Evolutionary conservation across 2,797 vertebrate genomes (phyloP).

Genomic region (Notolabrus celidotus): DNA sequence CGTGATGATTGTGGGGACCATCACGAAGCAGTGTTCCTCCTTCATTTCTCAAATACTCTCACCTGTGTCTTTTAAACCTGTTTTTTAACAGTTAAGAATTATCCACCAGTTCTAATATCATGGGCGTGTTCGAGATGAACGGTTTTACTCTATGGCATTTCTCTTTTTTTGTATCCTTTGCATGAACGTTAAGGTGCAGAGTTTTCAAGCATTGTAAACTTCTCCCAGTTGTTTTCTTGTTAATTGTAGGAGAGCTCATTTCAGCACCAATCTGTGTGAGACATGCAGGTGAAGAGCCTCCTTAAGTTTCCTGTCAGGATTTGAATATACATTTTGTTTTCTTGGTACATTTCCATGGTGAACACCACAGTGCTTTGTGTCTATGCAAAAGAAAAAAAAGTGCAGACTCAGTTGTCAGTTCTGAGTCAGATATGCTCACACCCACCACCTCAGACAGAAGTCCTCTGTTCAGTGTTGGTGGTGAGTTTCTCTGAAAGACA

Average conservation of each 20-base stretch:
- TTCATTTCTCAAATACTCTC: background rate
- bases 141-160: background rate
- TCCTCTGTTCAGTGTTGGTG: background rate
- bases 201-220: background rate
- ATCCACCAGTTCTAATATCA: background rate
- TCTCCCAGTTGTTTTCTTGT: background rate
- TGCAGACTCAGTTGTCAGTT: slow-evolving; percentile 1
- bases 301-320: background rate
- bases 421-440: slow-evolving; percentile 6
- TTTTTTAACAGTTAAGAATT: slow-evolving; percentile 11
- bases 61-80: slow-evolving; percentile 9
- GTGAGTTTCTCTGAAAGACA: background rate
- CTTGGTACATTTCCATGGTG: slow-evolving; percentile 17
- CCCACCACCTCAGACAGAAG: background rate
- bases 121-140: background rate
- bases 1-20: background rate
- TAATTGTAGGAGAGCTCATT: background rate
- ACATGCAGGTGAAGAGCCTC: background rate
- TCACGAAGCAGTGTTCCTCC: slow-evolving; percentile 18
- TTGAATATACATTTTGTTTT: slow-evolving; percentile 12
- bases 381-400: slow-evolving; percentile 52
- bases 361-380: slow-evolving; percentile 22
- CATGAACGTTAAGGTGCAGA: slow-evolving; percentile 7
- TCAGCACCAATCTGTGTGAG: background rate
- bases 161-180: slow-evolving; percentile 21